Conservation (phyloP, 2,888 invertebrate species). For the Macropis europaea region DNA sequence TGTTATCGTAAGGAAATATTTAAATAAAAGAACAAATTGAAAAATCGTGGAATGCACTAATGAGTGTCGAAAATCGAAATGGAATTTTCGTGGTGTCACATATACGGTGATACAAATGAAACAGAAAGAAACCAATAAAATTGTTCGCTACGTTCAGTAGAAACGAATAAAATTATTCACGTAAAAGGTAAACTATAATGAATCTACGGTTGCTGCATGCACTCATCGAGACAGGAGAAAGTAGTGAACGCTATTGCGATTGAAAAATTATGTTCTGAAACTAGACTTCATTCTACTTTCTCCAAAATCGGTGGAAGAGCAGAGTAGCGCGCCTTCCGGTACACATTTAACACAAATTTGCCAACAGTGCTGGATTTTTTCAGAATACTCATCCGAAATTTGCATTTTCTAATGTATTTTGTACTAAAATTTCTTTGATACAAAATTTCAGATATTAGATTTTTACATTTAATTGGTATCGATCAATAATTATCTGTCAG, state of each 20-base stretch:
- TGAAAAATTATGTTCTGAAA: background rate
- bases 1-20: background rate
- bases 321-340: background rate
- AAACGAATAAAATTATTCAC: conserved; percentile 23
- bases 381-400: no score
- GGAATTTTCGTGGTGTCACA: background rate
- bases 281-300: conserved; percentile 28
- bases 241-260: conserved; percentile 4
- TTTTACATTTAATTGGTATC: no score
- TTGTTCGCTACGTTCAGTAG: background rate
- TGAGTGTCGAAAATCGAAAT: background rate
- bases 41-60: background rate
- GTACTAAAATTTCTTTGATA: no score
- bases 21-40: background rate
- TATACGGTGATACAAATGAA: conserved; percentile 21
- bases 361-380: conserved; percentile 21
- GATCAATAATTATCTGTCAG: background rate
- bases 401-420: no score
- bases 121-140: conserved; percentile 1
- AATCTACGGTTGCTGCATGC: conserved; percentile 50
- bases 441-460: no score
- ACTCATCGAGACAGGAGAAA: conserved; percentile 46
- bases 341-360: background rate
- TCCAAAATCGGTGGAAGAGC: conserved; percentile 23
- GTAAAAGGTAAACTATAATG: conserved; percentile 10